These are phyloP conservation scores for Sebastes oblongus DNA, from an alignment of 2,797 vertebrate species.

Conservation along the genomic window DNA sequence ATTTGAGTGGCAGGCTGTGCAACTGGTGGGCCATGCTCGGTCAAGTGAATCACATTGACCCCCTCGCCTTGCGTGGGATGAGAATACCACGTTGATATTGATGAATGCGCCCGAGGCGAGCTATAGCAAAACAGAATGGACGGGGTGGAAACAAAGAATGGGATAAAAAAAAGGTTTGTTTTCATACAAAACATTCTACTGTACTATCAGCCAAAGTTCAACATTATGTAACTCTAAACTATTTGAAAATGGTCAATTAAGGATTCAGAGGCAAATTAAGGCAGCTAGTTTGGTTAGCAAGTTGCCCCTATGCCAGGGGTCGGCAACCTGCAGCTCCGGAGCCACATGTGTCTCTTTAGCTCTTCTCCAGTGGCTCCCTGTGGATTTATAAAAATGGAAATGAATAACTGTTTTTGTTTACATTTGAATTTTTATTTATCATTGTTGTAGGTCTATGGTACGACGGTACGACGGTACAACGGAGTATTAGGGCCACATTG, in stretches of 20 bases:
- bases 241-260: not conserved
- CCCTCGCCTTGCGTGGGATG: constrained; percentile 27
- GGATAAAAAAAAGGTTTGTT: not conserved
- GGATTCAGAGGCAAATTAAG: not conserved
- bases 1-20: constrained; percentile 60
- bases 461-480: rapidly evolving
- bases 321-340: no score
- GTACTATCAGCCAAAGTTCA: not conserved
- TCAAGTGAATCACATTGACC: constrained; percentile 51
- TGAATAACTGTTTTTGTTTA: no score
- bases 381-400: no score
- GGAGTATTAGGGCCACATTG: no score
- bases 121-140: not conserved
- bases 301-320: no score
- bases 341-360: no score
- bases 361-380: no score
- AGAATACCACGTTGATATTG: constrained; percentile 68
- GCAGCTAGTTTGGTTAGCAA: no score
- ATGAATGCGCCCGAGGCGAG: constrained; percentile 37
- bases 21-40: constrained; percentile 48
- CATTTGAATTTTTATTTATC: no score
- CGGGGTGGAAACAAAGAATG: not conserved
- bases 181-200: not conserved
- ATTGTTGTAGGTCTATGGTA: no score
- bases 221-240: not conserved